phyloP scores from a whole-genome alignment of 30 jellyfish, hydroid and myxozoan genomes.

The Catostylus mosaicus region DNA sequence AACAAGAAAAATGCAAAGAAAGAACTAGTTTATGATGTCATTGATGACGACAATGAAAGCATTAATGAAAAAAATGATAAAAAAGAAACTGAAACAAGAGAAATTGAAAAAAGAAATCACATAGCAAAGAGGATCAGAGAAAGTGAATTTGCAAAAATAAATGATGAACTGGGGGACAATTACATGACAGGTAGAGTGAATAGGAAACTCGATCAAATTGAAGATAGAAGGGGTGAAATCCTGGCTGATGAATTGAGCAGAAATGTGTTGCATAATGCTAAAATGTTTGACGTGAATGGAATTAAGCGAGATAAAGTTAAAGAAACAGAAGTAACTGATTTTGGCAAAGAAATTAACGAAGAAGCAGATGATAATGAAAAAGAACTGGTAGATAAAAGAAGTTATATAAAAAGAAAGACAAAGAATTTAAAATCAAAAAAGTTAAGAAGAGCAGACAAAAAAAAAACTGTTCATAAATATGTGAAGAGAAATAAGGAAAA shows the following conservation, averaged over 20 bases:
- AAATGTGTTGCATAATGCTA: background rate
- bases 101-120: constrained; percentile 25
- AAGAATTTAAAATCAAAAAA: background rate
- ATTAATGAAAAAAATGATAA: background rate
- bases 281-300: background rate
- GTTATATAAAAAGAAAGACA: background rate
- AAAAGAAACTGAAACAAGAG: background rate
- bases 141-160: background rate
- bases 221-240: constrained; percentile 22
- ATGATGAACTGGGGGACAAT: background rate
- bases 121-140: background rate
- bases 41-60: constrained; percentile 9
- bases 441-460: no score
- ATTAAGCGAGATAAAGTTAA: constrained; percentile 4
- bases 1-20: background rate
- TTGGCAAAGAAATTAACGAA: background rate
- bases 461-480: background rate
- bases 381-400: background rate
- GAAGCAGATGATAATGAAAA: background rate
- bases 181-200: background rate
- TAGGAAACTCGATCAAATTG: background rate
- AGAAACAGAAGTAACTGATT: background rate
- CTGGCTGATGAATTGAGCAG: constrained; percentile 39
- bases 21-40: constrained; percentile 8
- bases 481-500: background rate